A percentile compares a stretch with the other conserved stretches of the same genome.
Evolutionary conservation across 2,888 invertebrate genomes (phyloP).

Genomic region (Drosophila ezoana): DNA sequence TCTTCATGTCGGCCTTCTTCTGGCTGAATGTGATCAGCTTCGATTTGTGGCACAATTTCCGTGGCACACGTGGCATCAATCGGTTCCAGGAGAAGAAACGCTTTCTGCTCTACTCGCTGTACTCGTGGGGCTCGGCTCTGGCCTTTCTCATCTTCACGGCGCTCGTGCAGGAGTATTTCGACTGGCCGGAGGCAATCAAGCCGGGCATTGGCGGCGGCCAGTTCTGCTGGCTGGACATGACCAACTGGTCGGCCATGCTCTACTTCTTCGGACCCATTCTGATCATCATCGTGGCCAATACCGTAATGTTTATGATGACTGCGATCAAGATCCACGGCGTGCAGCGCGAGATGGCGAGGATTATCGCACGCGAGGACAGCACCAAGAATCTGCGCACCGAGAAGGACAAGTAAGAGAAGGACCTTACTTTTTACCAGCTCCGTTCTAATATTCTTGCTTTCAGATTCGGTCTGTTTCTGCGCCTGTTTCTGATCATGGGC

Average conservation of each 20-base stretch:
- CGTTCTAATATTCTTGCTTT: slow-evolving; percentile 2
- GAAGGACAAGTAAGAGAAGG: slow-evolving; percentile 80
- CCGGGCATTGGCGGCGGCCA: slow-evolving; percentile 86
- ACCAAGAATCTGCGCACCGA: slow-evolving; percentile 82
- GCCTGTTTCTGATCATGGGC: slow-evolving; percentile 94
- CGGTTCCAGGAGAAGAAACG: slow-evolving; percentile 82
- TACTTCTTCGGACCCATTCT: slow-evolving; percentile 83
- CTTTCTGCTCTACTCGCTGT: slow-evolving; percentile 82
- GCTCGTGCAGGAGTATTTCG: slow-evolving; percentile 76
- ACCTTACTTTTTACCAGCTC: no score
- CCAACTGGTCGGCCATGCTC: slow-evolving; percentile 81
- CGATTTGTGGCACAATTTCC: slow-evolving; percentile 90
- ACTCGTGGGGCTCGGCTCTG: slow-evolving; percentile 82
- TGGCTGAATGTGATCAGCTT: slow-evolving; percentile 95
- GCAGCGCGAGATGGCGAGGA: slow-evolving; percentile 83
- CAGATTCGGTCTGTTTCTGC: slow-evolving; percentile 92
- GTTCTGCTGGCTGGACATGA: slow-evolving; percentile 87
- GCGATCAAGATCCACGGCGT: slow-evolving; percentile 83
- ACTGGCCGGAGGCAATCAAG: slow-evolving; percentile 74
- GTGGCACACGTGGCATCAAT: slow-evolving; percentile 81
- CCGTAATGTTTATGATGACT: slow-evolving; percentile 83
- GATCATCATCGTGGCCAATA: slow-evolving; percentile 81
- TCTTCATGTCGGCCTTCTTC: slow-evolving; percentile 92
- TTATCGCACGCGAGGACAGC: slow-evolving; percentile 82
- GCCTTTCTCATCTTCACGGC: slow-evolving; percentile 72